Evolutionary conservation across 2,797 vertebrate species (phyloP), one percentile per base, ranked within the genome.

Genomic region (Prunella strophiata): DNA sequence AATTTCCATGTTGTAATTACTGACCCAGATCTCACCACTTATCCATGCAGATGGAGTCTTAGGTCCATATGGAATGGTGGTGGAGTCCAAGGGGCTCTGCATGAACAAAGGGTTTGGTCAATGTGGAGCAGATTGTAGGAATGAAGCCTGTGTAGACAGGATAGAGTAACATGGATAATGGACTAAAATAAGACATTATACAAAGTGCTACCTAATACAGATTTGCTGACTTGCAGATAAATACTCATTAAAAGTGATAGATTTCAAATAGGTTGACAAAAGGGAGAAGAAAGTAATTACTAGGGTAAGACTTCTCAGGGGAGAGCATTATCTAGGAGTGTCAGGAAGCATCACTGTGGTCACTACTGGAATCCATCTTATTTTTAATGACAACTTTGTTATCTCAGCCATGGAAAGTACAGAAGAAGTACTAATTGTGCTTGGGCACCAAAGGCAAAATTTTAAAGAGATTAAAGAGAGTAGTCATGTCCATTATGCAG

Each of bases 181-280:
- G 79, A 74, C 59, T 88, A 67, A 52, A 93, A 70, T 89, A 86
- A 95, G 91, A 93, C 66, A 58, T 95, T 91, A 84, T 42, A 67
- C 2, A 1, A 81, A 92, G 74, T 82, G 73, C 42, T 82, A 92
- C 82, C 63, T 90, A 86, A 73, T 76, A 79, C 62, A 91, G 87
- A 91, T 91, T 91, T 94, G 91, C 89, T 75, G 76, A 92, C 62
- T 94, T 96, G 48, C 66, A 89, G 82, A 94, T 73, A 94, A 94
- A 94, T 92, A 84, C 51, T 91, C 89, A 97, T 94, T 96, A 85
- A 88, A 91, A 89, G 82, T 92, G 76, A 89, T 92, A 92, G 89
- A 95, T 95, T 96, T 92, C 85, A 93, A 94, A 95, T 81, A 88
- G 32, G 92, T 92, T 92, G 87, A 93, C 85, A 93, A 93, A 96